These are phyloP conservation scores for Phoenoteleia sp. DNA, from an alignment of 2,888 invertebrate genomes.

Conservation along the genomic window DNA sequence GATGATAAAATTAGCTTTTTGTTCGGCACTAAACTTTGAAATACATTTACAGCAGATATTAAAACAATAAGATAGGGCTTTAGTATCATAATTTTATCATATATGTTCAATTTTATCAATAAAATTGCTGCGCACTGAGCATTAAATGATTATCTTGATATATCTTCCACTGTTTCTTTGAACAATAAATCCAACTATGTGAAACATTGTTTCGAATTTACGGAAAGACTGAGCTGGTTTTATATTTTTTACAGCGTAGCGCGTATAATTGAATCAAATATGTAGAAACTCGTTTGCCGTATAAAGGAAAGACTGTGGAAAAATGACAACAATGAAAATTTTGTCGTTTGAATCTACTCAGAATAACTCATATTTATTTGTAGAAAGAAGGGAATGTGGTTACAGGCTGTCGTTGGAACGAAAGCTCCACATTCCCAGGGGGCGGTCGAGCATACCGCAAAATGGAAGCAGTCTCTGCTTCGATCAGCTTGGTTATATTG, in stretches of 20 bases:
- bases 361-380: slow-evolving; percentile 69
- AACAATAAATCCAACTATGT: slow-evolving; percentile 32
- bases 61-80: no score
- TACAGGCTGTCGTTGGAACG: slow-evolving; percentile 75
- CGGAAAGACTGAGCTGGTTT: neutral
- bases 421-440: slow-evolving; percentile 80
- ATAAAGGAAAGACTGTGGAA: slow-evolving; percentile 41
- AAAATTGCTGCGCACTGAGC: neutral
- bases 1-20: no score
- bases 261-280: slow-evolving; percentile 58
- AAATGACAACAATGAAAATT: slow-evolving; percentile 65
- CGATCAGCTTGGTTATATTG: slow-evolving; percentile 81
- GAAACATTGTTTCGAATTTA: slow-evolving; percentile 39
- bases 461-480: slow-evolving; percentile 81
- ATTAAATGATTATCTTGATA: slow-evolving; percentile 7
- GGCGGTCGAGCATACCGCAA: slow-evolving; percentile 80
- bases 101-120: slow-evolving; percentile 6
- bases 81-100: no score
- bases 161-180: neutral
- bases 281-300: slow-evolving; percentile 48
- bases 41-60: no score
- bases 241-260: slow-evolving; percentile 4
- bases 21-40: no score
- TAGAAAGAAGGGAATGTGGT: slow-evolving; percentile 68
- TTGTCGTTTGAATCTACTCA: slow-evolving; percentile 59